Evolutionary conservation across 2,797 vertebrate species (phyloP).

Genomic region (Yasuhikotakia modesta): DNA sequence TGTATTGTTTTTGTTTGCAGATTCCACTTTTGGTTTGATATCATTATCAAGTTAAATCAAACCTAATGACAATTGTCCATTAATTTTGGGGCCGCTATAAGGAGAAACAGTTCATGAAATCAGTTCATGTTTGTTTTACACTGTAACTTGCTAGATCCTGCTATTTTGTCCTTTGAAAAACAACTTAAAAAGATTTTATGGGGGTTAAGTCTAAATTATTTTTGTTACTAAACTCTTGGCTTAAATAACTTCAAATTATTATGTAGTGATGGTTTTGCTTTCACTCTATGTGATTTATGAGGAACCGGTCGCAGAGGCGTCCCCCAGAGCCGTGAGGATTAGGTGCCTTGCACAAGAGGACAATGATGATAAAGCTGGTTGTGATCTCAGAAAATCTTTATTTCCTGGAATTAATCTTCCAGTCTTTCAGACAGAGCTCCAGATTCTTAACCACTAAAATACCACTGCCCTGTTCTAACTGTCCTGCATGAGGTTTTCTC

Average conservation of each 20-base stretch:
- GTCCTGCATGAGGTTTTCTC: too few relatives aligned
- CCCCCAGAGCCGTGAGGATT: constrained; percentile 41
- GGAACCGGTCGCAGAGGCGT: constrained; percentile 5
- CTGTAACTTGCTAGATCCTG: neutral
- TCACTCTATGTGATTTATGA: constrained; percentile 21
- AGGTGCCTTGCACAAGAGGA: constrained; percentile 35
- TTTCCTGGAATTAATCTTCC: constrained; percentile 45
- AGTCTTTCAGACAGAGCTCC: constrained; percentile 14
- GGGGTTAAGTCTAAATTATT: neutral
- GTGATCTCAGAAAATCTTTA: constrained; percentile 33
- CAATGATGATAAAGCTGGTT: constrained; percentile 41
- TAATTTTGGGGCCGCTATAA: neutral
- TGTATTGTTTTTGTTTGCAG: too few relatives aligned
- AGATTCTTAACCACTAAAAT: constrained; percentile 28
- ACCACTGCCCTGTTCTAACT: neutral
- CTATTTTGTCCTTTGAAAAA: neutral
- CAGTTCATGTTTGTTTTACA: neutral
- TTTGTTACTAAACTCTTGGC: constrained; percentile 33
- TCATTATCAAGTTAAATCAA: too few relatives aligned
- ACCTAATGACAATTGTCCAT: too few relatives aligned
- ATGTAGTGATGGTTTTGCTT: constrained; percentile 10
- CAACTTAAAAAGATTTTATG: constrained; percentile 1
- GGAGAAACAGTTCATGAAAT: neutral
- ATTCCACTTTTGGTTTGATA: too few relatives aligned
- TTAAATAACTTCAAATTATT: constrained; percentile 33